Evolutionary conservation across 2,113 vertebrate genomes (phyloP).

Genomic region (Oryzias melastigma): DNA sequence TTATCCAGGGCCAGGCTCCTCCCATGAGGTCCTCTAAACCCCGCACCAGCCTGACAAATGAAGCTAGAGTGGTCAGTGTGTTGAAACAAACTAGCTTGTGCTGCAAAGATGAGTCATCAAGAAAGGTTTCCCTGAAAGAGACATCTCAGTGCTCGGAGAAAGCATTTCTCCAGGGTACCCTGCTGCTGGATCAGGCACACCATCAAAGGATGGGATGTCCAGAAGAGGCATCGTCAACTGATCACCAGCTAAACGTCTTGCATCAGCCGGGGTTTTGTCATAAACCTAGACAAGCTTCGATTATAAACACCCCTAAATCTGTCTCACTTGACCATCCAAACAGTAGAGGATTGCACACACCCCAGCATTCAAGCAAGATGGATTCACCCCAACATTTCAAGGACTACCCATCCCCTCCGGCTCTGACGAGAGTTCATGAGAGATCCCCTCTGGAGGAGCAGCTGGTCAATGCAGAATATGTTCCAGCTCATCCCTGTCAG

Average conservation of each 20-base stretch:
- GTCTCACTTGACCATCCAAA: constrained; percentile 51
- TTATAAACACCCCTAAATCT: constrained; percentile 26
- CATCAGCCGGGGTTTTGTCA: constrained; percentile 36
- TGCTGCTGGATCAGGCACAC: constrained; percentile 43
- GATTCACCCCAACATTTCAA: constrained; percentile 61
- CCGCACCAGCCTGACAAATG: constrained; percentile 75
- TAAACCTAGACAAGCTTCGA: constrained; percentile 27
- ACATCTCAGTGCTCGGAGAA: constrained; percentile 59
- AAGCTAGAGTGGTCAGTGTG: constrained; percentile 57
- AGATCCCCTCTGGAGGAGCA: constrained; percentile 62
- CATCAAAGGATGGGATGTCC: constrained; percentile 13
- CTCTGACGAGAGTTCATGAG: constrained; percentile 24
- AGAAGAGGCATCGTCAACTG: constrained; percentile 24
- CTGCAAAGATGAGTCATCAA: constrained; percentile 63
- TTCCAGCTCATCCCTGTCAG: constrained; percentile 76
- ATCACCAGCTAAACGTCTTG: constrained; percentile 40
- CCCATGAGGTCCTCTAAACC: constrained; percentile 76
- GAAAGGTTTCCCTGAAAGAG: constrained; percentile 30
- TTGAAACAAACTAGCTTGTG: constrained; percentile 78
- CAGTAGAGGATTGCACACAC: constrained; percentile 30
- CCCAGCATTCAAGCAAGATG: constrained; percentile 56
- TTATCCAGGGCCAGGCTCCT: constrained; percentile 78
- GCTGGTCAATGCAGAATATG: constrained; percentile 84
- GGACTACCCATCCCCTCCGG: constrained; percentile 21
- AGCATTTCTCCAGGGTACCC: constrained; percentile 32